phyloP scores from a whole-genome alignment of 2,113 vertebrate species.

The Psittacula cyanocephala region DNA sequence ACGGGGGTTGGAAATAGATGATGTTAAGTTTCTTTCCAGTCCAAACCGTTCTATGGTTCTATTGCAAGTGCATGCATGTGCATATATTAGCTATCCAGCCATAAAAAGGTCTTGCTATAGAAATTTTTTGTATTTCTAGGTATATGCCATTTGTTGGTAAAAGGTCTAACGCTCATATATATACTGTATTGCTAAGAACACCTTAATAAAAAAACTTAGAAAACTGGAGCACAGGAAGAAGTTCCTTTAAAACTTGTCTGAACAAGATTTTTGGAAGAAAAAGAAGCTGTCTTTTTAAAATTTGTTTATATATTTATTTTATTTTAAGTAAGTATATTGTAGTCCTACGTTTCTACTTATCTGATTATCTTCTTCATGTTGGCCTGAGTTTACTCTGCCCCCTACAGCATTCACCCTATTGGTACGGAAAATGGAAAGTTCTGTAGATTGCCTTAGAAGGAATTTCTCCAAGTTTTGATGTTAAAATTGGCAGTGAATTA shows the following conservation, averaged over 20 bases:
- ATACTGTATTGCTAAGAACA: neutral
- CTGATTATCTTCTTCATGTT: neutral
- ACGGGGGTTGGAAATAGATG: neutral
- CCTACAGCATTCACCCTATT: neutral
- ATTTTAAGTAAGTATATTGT: neutral
- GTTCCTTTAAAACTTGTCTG: neutral
- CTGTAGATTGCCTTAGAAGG: neutral
- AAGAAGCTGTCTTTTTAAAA: neutral
- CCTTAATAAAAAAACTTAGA: neutral
- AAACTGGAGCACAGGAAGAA: neutral
- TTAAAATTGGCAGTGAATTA: neutral
- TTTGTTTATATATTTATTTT: neutral
- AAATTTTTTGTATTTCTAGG: neutral
- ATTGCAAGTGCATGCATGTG: neutral
- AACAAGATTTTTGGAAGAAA: neutral
- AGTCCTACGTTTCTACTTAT: neutral
- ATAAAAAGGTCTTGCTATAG: neutral
- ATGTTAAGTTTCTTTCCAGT: neutral
- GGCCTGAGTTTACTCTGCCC: neutral
- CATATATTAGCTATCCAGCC: neutral
- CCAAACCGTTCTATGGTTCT: neutral
- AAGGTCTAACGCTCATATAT: neutral
- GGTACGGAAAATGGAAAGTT: neutral
- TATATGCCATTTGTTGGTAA: neutral
- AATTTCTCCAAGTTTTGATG: neutral